phyloP scores from a whole-genome alignment of 2,888 invertebrate species.

The Argyresthia goedartella region DNA sequence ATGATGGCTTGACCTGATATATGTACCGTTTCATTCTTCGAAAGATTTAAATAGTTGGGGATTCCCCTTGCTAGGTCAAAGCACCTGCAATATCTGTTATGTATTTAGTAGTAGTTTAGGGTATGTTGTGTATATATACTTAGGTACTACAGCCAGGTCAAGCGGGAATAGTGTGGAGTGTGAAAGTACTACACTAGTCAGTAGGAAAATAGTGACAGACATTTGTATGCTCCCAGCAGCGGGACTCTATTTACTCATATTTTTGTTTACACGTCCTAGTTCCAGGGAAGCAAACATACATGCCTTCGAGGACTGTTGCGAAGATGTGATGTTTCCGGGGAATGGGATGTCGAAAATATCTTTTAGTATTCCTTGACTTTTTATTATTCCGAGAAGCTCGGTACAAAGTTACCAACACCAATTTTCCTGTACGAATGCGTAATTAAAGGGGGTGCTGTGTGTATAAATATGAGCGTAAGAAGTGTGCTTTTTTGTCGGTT shows the following conservation, averaged over 20 bases:
- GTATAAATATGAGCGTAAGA: too few relatives aligned
- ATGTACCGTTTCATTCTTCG: too few relatives aligned
- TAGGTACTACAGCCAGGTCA: too few relatives aligned
- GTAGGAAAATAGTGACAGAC: constrained; percentile 11
- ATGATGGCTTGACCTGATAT: too few relatives aligned
- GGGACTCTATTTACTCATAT: constrained; percentile 30
- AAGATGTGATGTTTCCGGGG: constrained; percentile 17
- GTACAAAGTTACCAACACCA: too few relatives aligned
- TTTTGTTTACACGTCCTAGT: constrained; percentile 33
- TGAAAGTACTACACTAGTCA: neutral
- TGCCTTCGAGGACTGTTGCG: constrained; percentile 20
- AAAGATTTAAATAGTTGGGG: too few relatives aligned
- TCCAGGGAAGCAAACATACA: constrained; percentile 29
- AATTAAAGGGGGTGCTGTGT: too few relatives aligned
- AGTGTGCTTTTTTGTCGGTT: neutral
- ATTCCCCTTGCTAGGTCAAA: too few relatives aligned
- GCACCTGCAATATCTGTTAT: too few relatives aligned
- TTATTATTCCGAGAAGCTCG: neutral
- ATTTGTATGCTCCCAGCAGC: constrained; percentile 23
- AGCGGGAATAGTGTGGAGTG: neutral
- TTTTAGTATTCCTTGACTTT: neutral
- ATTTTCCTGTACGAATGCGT: too few relatives aligned
- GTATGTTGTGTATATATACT: too few relatives aligned
- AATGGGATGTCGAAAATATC: constrained; percentile 17
- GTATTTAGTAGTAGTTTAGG: too few relatives aligned